These are phyloP conservation scores for Meriones unguiculatus DNA, from an alignment of 2,113 vertebrate genomes.

Conservation along the genomic window DNA sequence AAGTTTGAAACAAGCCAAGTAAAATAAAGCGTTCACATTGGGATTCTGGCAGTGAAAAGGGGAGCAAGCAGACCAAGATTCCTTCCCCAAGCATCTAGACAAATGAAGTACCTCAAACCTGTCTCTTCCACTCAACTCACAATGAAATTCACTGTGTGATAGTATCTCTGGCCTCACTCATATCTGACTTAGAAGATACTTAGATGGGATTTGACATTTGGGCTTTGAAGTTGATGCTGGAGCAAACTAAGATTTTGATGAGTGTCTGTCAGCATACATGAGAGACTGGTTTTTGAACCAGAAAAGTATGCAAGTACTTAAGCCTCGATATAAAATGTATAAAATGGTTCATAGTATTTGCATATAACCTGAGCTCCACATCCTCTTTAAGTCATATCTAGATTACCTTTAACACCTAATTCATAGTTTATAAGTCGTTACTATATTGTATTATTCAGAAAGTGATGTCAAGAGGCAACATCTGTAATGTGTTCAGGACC, in stretches of 20 bases:
- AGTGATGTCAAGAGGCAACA: not conserved
- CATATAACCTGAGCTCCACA: not conserved
- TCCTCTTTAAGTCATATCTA: not conserved
- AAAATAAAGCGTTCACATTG: slow-evolving; percentile 31
- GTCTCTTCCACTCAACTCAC: slow-evolving; percentile 38
- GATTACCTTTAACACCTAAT: not conserved
- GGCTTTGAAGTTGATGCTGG: not conserved
- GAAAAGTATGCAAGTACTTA: not conserved
- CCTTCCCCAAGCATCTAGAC: not conserved
- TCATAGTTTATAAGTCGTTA: not conserved
- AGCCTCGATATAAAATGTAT: not conserved
- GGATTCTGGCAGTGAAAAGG: not conserved
- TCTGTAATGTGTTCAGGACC: not conserved
- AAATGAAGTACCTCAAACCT: slow-evolving; percentile 29
- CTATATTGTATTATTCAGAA: not conserved
- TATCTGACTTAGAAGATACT: not conserved
- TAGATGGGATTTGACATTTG: not conserved
- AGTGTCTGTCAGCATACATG: not conserved
- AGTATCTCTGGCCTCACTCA: not conserved
- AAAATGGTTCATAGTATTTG: not conserved
- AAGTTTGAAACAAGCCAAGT: slow-evolving; percentile 25
- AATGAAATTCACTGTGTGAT: not conserved
- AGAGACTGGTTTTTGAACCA: not conserved
- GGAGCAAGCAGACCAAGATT: not conserved
- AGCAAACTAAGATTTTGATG: not conserved